Evolutionary conservation across 1,140 invertebrate species (phyloP).

Genomic region (Sinonovacula constricta): DNA sequence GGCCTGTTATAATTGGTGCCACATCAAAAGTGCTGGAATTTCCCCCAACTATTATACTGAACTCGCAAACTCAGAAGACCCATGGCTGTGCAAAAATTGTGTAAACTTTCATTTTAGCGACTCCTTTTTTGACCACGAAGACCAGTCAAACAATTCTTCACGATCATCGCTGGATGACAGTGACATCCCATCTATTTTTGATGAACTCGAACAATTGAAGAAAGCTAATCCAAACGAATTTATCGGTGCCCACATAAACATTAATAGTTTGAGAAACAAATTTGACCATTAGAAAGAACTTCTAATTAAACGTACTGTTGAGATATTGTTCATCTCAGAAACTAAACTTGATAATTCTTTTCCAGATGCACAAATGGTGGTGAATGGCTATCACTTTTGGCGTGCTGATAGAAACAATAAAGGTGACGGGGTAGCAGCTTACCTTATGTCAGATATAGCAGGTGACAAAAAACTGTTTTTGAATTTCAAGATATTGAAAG

Average conservation of each 20-base stretch:
- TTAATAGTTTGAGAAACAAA: constrained; percentile 26
- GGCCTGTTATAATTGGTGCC: not conserved
- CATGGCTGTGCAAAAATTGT: not conserved
- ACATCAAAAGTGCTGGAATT: constrained; percentile 19
- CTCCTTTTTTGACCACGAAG: constrained; percentile 18
- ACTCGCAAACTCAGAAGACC: not conserved
- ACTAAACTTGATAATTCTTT: constrained; percentile 22
- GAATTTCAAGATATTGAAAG: constrained; percentile 11
- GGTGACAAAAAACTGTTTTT: constrained; percentile 16
- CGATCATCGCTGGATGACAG: not conserved
- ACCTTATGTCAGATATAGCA: constrained; percentile 19
- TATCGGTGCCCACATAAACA: not conserved
- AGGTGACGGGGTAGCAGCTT: constrained; percentile 18
- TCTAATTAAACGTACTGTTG: not conserved
- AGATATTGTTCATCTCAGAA: not conserved
- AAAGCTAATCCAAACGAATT: too few species aligned
- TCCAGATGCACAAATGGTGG: not conserved
- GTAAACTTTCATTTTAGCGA: constrained; percentile 5
- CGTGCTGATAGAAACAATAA: constrained; percentile 21
- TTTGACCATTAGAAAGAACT: not conserved
- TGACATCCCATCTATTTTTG: not conserved
- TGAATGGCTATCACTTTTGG: constrained; percentile 11
- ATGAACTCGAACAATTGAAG: not conserved
- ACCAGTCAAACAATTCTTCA: too few species aligned
- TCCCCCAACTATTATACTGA: not conserved